Base-by-base conservation (phyloP, 2,113 vertebrate genomes). In the Channa maculata region DNA sequence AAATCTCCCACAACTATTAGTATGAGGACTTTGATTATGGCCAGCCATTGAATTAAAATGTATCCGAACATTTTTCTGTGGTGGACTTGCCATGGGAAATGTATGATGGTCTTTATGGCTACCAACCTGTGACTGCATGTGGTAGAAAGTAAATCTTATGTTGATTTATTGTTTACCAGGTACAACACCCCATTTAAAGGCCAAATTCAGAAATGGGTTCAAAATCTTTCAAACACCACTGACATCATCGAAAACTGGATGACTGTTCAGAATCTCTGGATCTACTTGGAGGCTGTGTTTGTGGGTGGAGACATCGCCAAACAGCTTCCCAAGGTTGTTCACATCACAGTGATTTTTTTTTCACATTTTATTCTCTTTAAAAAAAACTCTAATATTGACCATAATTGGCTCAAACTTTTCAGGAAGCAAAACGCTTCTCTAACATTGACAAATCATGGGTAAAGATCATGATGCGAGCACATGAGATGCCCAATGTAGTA, bases 371-470 rank as follows among this genome's bases (percentile, higher is more conserved):
- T 6, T 59, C 8, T 52, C n/a, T 1, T 46, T 13, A 46, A 24
- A 60, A 15, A 51, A 36, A 8, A 0, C 0, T 59, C 58, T 12
- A 24, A 49, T 63, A 0, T 61, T 34, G 6, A 4, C 6, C 39
- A 41, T 41, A 41, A 24, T 24, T 24, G 24, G 24, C 24, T 24
- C 24, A 24, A 24, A 24, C 24, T 15, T 60, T 76, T 45, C 48
- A 99, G 98, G 98, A 99, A 89, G 96, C 97, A 33, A 99, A 99
- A 60, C 93, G 96, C 67, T 99, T 99, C 89, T 97, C 96, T 37
- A 99, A 96, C 79, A 99, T 99, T 24, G 98, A 99, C 90, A 99
- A 98, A 84, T 97, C 97, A 1, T 99, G 97, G 98, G 96, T 98
- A 77, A 99, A 96, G 93, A 98, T 99, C 67, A 98, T 99, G 97